These are phyloP conservation scores for Xyliphius kryptos DNA, from an alignment of 2,113 vertebrate genomes.

Conservation along the genomic window DNA sequence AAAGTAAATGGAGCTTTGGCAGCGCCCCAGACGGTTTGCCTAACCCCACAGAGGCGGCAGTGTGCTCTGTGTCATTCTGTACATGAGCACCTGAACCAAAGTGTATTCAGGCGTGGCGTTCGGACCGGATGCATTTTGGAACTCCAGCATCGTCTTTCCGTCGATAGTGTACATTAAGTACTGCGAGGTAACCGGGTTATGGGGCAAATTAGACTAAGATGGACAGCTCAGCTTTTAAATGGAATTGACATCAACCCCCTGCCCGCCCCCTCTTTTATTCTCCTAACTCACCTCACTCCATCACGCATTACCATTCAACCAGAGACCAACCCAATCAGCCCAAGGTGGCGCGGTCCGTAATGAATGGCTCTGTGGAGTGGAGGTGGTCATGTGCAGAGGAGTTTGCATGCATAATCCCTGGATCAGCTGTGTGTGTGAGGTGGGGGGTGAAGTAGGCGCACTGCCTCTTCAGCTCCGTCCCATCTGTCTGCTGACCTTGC, in stretches of 20 bases:
- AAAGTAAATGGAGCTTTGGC: background rate
- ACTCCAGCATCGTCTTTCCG: background rate
- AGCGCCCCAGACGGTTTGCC: background rate
- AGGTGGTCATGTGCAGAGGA: constrained; percentile 47
- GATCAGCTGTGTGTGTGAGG: constrained; percentile 51
- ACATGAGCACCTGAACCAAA: background rate
- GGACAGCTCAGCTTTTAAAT: constrained; percentile 47
- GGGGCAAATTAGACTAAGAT: constrained; percentile 42
- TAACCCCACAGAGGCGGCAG: no score
- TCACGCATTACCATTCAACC: constrained; percentile 53
- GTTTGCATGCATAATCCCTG: constrained; percentile 56
- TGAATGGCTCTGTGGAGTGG: constrained; percentile 31
- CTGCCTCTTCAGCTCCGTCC: constrained; percentile 63
- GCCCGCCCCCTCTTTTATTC: constrained; percentile 48
- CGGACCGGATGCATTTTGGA: background rate
- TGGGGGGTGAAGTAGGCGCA: constrained; percentile 58
- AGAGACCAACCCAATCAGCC: constrained; percentile 47
- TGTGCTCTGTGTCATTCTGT: background rate
- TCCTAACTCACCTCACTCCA: constrained; percentile 36
- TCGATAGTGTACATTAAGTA: background rate
- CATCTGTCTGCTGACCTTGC: constrained; percentile 71
- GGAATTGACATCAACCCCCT: constrained; percentile 54
- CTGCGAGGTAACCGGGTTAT: constrained; percentile 20
- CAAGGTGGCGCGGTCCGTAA: constrained; percentile 28
- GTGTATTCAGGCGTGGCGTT: background rate